Percentiles rank a stretch among this genome's conserved stretches.
Conservation (phyloP, 2,113 vertebrate genomes). For the Crotalus viridis region DNA sequence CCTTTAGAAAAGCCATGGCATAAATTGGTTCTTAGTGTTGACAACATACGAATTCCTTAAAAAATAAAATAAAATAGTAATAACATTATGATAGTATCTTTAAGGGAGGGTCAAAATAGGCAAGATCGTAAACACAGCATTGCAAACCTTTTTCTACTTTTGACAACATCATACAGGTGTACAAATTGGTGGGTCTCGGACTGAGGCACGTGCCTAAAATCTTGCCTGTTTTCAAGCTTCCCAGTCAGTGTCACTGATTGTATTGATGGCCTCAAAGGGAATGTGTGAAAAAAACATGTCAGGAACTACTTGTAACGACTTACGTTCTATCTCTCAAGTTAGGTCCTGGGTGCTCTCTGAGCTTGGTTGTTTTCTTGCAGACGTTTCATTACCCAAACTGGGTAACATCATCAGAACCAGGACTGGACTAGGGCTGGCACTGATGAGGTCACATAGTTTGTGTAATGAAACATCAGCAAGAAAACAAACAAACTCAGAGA, state of each 20-base stretch:
- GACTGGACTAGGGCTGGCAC: background rate
- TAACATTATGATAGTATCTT: background rate
- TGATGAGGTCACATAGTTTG: background rate
- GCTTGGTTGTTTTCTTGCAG: background rate
- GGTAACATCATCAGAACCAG: background rate
- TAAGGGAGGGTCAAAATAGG: background rate
- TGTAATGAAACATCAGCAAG: background rate
- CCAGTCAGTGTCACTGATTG: background rate
- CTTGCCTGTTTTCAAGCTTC: background rate
- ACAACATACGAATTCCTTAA: background rate
- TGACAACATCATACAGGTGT: background rate
- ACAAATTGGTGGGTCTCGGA: background rate
- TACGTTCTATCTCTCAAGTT: background rate
- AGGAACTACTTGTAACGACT: background rate
- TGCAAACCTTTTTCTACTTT: background rate
- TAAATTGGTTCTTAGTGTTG: background rate
- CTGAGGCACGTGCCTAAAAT: background rate
- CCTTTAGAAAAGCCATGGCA: background rate
- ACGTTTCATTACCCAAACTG: background rate
- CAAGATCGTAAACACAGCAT: background rate
- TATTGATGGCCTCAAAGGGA: background rate
- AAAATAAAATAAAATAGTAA: background rate
- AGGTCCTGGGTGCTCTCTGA: background rate
- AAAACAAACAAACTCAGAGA: background rate
- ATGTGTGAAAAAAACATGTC: background rate